phyloP scores from a whole-genome alignment of 2,797 vertebrate genomes.

The Acropternis orthonyx region DNA sequence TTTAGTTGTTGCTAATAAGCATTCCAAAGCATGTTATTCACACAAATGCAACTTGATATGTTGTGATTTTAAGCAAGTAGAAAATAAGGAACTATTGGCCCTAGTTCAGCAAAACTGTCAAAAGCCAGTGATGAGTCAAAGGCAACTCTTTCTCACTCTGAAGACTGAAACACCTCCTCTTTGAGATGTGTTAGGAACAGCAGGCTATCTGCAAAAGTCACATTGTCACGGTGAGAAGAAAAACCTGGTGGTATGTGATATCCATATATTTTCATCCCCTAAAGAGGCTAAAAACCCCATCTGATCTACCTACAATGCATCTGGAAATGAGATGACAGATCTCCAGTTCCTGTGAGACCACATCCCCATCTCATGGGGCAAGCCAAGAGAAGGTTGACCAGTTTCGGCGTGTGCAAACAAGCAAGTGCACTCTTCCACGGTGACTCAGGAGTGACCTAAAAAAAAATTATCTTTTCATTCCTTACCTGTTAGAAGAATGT shows the following conservation, averaged over 20 bases:
- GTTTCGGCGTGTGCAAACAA: accelerated
- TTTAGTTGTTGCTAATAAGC: slow-evolving; percentile 40
- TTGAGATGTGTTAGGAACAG: slow-evolving; percentile 68
- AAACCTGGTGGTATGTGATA: slow-evolving; percentile 70
- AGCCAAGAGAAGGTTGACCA: neutral
- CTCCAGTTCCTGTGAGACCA: neutral
- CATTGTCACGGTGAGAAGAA: slow-evolving; percentile 68
- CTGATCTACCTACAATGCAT: slow-evolving; percentile 63
- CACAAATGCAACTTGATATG: slow-evolving; percentile 64
- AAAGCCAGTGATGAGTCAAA: slow-evolving; percentile 71
- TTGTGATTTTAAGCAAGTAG: slow-evolving; percentile 66
- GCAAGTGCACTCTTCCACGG: accelerated
- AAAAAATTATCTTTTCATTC: neutral
- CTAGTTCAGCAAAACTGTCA: slow-evolving; percentile 70
- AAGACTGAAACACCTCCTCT: slow-evolving; percentile 68
- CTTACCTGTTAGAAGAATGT: slow-evolving; percentile 5
- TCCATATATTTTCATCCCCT: slow-evolving; percentile 64
- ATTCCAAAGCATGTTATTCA: slow-evolving; percentile 50
- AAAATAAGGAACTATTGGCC: slow-evolving; percentile 71
- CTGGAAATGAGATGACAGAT: slow-evolving; percentile 29
- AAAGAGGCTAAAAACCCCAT: slow-evolving; percentile 56
- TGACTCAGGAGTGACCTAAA: neutral
- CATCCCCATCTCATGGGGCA: neutral
- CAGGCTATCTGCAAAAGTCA: slow-evolving; percentile 70
- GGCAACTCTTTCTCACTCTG: slow-evolving; percentile 67